phyloP scores from a whole-genome alignment of 2,113 vertebrate genomes.

The Danionella cerebrum region DNA sequence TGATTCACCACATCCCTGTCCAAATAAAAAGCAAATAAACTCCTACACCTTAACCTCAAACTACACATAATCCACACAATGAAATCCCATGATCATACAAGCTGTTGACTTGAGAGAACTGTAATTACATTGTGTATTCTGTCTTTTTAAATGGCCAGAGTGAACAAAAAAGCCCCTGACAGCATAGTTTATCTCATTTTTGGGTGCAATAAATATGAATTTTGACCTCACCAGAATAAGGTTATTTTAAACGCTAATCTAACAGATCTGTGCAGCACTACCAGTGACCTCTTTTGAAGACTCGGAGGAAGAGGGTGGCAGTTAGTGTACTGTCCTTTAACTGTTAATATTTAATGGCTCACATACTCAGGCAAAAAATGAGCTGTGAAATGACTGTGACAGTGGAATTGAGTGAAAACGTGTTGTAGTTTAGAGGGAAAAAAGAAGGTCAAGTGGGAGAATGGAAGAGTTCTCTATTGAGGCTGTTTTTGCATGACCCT shows the following conservation, averaged over 20 bases:
- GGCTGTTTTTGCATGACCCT: conserved; percentile 54
- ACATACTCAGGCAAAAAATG: conserved; percentile 51
- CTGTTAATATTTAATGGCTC: conserved; percentile 67
- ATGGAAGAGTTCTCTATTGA: conserved; percentile 46
- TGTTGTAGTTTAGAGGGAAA: background rate
- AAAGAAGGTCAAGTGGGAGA: conserved; percentile 23
- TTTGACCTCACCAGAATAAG: background rate
- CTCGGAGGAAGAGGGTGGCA: background rate
- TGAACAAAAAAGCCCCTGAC: background rate
- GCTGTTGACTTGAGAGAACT: too few relatives aligned
- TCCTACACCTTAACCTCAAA: too few relatives aligned
- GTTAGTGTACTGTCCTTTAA: background rate
- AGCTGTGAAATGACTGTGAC: conserved; percentile 64
- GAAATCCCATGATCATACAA: too few relatives aligned
- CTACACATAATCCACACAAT: too few relatives aligned
- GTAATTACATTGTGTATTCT: too few relatives aligned
- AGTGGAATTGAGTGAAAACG: conserved; percentile 36
- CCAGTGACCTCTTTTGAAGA: background rate
- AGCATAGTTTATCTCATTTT: background rate
- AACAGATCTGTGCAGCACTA: background rate
- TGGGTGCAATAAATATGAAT: background rate
- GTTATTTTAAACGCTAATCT: background rate
- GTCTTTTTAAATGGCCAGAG: background rate
- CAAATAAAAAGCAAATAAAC: too few relatives aligned
- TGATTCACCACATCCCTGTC: too few relatives aligned